Percentiles rank a stretch among this genome's conserved stretches.
Evolutionary conservation across 2,797 vertebrate genomes (phyloP).

Genomic region (Pangasius macronema): DNA sequence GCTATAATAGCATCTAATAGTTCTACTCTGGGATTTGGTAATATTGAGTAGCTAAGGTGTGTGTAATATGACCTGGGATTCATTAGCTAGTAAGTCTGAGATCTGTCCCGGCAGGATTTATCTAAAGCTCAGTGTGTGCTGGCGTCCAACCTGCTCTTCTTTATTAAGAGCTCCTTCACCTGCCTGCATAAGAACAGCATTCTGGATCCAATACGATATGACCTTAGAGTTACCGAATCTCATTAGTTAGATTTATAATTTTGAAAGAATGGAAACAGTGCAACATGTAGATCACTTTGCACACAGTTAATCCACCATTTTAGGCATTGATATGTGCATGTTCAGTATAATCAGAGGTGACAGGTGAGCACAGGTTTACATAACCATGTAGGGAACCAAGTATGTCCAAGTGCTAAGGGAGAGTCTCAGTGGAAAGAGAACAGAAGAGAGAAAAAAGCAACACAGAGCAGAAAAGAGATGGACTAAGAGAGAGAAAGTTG

Average conservation of each 20-base stretch:
- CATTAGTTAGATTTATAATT: background rate
- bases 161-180: background rate
- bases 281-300: background rate
- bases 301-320: background rate
- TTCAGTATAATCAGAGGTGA: constrained; percentile 14
- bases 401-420: background rate
- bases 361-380: constrained; percentile 19
- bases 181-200: background rate
- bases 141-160: background rate
- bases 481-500: constrained; percentile 25
- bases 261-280: background rate
- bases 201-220: background rate
- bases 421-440: constrained; percentile 14
- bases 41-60: background rate
- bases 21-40: background rate
- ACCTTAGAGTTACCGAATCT: background rate
- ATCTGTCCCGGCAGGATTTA: background rate
- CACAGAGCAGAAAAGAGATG: constrained; percentile 3
- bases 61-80: background rate
- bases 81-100: background rate
- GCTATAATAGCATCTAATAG: background rate
- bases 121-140: constrained; percentile 11
- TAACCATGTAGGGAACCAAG: constrained; percentile 12
- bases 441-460: background rate
- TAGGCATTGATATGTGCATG: background rate